phyloP scores from a whole-genome alignment of 1,140 invertebrate genomes.

The Bombus turneri region DNA sequence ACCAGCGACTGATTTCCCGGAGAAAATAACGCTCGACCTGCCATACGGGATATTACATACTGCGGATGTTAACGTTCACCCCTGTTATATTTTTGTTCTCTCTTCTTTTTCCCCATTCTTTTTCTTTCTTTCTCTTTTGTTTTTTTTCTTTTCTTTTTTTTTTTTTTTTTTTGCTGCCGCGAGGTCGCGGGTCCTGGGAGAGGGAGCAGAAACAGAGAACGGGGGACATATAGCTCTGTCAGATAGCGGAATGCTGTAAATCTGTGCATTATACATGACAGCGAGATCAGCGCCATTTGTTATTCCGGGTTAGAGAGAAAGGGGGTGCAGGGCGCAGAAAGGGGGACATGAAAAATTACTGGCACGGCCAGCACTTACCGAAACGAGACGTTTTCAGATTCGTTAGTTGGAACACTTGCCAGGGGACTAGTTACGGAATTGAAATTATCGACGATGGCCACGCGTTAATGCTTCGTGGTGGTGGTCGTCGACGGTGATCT shows the following conservation, averaged over 20 bases:
- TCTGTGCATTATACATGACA: constrained; percentile 72
- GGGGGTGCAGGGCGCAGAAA: constrained; percentile 28
- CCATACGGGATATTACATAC: constrained; percentile 68
- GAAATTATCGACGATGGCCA: constrained; percentile 53
- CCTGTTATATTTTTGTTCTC: constrained; percentile 60
- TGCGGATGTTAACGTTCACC: constrained; percentile 73
- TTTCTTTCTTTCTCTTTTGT: not conserved
- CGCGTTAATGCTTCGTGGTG: not conserved
- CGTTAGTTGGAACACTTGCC: constrained; percentile 46
- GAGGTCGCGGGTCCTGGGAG: not conserved
- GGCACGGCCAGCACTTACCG: constrained; percentile 59
- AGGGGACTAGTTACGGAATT: constrained; percentile 50
- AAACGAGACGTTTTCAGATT: constrained; percentile 56
- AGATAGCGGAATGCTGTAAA: constrained; percentile 71
- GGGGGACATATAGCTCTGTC: constrained; percentile 57
- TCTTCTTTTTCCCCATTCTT: constrained; percentile 11
- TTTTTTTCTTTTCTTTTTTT: not conserved
- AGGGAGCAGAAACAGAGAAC: not conserved
- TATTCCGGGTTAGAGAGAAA: constrained; percentile 32
- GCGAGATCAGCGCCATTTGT: constrained; percentile 68
- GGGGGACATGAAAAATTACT: constrained; percentile 67
- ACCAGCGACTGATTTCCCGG: constrained; percentile 54
- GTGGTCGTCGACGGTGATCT: too few species aligned
- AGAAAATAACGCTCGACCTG: constrained; percentile 67
- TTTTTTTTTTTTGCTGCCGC: not conserved